Evolutionary conservation across 2,888 invertebrate genomes (phyloP).

Genomic region (Charanyca ferruginea): DNA sequence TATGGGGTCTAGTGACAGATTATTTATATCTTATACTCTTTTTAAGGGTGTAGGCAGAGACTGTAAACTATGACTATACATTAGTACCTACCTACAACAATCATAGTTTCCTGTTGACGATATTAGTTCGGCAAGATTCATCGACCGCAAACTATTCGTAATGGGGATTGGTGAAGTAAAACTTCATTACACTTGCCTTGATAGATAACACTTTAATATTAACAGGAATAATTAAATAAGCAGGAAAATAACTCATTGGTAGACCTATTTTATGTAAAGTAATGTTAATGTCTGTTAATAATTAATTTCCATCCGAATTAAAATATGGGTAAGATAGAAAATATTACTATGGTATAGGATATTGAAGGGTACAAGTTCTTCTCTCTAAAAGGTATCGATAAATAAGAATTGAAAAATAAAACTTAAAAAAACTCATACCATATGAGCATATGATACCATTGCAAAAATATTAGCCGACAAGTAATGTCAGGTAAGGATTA

Average conservation of each 20-base stretch:
- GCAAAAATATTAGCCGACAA: no score
- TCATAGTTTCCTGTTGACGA: constrained; percentile 25
- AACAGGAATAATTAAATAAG: not conserved
- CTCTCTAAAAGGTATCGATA: no score
- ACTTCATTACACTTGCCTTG: not conserved
- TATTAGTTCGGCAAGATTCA: constrained; percentile 1
- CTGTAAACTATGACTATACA: not conserved
- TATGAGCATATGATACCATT: no score
- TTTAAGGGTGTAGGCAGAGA: not conserved
- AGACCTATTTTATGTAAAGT: not conserved
- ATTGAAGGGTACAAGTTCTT: no score
- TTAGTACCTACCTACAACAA: not conserved
- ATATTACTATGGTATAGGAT: no score
- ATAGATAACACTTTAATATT: not conserved
- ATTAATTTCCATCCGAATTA: no score
- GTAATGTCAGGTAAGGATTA: no score
- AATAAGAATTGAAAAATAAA: no score
- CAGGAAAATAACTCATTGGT: not conserved
- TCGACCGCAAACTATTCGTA: constrained; percentile 6
- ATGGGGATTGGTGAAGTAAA: constrained; percentile 1
- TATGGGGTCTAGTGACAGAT: constrained; percentile 67
- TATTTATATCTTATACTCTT: not conserved
- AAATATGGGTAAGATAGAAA: no score
- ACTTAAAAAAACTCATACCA: no score
- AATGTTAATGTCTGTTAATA: not conserved